These are phyloP conservation scores for Monochamus saltuarius DNA, from an alignment of 1,140 invertebrate species.

Conservation along the genomic window DNA sequence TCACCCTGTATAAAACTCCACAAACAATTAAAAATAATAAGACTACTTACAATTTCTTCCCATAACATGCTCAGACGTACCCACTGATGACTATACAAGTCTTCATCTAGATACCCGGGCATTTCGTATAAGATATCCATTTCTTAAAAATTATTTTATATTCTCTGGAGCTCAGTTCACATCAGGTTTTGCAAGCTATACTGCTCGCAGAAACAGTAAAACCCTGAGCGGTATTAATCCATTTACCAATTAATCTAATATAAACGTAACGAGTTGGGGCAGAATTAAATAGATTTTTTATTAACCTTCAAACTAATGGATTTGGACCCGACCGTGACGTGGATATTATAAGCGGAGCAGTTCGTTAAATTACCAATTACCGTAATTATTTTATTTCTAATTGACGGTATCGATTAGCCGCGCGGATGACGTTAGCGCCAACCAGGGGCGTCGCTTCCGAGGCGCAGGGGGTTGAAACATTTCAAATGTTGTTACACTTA, in stretches of 20 bases:
- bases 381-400: conserved; percentile 9
- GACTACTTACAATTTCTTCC: conserved; percentile 34
- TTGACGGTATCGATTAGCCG: not conserved
- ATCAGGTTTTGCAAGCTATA: too few relatives aligned
- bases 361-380: conserved; percentile 6
- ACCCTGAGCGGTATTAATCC: not conserved
- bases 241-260: conserved; percentile 9
- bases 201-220: too few relatives aligned
- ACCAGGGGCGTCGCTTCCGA: too few relatives aligned
- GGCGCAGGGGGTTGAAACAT: too few relatives aligned
- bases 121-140: conserved; percentile 30
- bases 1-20: too few relatives aligned
- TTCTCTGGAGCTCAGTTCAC: not conserved
- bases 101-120: conserved; percentile 40
- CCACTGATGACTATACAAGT: conserved; percentile 41
- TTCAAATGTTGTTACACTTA: too few relatives aligned
- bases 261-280: not conserved
- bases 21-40: not conserved
- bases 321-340: not conserved
- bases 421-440: too few relatives aligned
- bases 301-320: conserved; percentile 1
- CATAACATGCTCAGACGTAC: conserved; percentile 42
- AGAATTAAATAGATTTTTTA: conserved; percentile 10
- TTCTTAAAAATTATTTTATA: not conserved
- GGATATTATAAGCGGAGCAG: not conserved